Conservation (phyloP, 1,140 invertebrate species). For the Macrobrachium nipponense region DNA sequence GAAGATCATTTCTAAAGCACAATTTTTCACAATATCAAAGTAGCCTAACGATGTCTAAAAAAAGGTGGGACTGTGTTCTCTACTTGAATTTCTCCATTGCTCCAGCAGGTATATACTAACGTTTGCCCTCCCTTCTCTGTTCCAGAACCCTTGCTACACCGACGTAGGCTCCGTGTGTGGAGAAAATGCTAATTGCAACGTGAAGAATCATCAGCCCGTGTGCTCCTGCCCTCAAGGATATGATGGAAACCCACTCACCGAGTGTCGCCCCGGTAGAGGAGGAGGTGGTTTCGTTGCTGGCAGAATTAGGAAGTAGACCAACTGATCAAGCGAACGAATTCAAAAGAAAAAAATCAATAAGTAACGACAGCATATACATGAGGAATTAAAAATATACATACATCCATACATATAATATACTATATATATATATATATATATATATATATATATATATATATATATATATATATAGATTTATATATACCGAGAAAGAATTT, state of each 20-base stretch:
- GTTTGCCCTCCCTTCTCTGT: constrained; percentile 84
- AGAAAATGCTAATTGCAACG: constrained; percentile 65
- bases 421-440: no score
- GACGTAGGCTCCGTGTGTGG: constrained; percentile 78
- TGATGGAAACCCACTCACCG: constrained; percentile 80
- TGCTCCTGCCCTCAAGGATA: constrained; percentile 85
- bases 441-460: no score
- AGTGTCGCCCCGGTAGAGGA: constrained; percentile 68
- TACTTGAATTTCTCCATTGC: neutral
- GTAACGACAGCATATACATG: no score
- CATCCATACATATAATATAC: no score
- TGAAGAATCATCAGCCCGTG: constrained; percentile 75
- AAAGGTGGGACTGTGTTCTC: neutral
- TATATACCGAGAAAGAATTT: no score
- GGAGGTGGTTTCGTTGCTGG: neutral
- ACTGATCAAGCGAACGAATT: neutral
- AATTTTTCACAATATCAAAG: neutral
- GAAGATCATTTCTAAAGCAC: no score
- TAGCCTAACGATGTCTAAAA: neutral
- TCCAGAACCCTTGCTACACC: constrained; percentile 81
- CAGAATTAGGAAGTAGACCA: neutral
- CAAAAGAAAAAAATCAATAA: neutral
- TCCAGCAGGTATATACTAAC: no score
- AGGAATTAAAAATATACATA: no score
- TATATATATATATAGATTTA: no score